Evolutionary conservation across 2,888 invertebrate species (phyloP).

Genomic region (Oegoconia quadripuncta): DNA sequence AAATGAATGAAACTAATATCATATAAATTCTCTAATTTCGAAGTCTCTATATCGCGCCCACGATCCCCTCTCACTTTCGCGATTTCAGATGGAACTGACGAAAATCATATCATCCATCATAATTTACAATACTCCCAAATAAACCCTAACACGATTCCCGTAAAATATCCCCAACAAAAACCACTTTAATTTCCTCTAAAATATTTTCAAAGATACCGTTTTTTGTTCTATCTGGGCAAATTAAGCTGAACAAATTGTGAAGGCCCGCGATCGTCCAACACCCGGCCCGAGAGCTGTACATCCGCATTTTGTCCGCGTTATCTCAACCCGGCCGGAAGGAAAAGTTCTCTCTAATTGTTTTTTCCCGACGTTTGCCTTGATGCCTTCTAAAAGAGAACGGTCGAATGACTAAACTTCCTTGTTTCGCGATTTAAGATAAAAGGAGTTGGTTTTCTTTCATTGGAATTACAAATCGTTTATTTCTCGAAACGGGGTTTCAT

Average conservation of each 20-base stretch:
- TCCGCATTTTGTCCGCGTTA: conserved; percentile 13
- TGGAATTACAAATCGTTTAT: conserved; percentile 1
- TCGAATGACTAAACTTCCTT: conserved; percentile 35
- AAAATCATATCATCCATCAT: no score
- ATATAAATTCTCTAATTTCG: no score
- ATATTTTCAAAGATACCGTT: conserved; percentile 10
- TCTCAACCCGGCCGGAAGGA: conserved; percentile 16
- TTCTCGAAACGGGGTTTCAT: no score
- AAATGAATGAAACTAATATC: no score
- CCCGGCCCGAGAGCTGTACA: conserved; percentile 6
- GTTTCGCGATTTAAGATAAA: conserved; percentile 34
- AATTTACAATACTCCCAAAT: no score
- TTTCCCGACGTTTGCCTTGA: conserved; percentile 37
- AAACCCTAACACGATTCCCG: no score
- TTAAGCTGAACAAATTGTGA: conserved; percentile 28
- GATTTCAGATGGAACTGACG: no score
- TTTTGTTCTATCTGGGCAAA: conserved; percentile 9
- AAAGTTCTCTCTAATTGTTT: conserved; percentile 47
- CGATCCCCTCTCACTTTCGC: no score
- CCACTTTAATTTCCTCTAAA: no score
- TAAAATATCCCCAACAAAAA: no score
- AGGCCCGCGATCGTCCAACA: conserved; percentile 14
- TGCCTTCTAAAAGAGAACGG: conserved; percentile 37
- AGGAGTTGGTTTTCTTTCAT: conserved; percentile 22
- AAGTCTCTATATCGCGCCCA: no score